A percentile compares a stretch with the other conserved stretches of the same genome.
Conservation (phyloP, 2,888 invertebrate genomes). For the Lasioglossum pauxillum region DNA sequence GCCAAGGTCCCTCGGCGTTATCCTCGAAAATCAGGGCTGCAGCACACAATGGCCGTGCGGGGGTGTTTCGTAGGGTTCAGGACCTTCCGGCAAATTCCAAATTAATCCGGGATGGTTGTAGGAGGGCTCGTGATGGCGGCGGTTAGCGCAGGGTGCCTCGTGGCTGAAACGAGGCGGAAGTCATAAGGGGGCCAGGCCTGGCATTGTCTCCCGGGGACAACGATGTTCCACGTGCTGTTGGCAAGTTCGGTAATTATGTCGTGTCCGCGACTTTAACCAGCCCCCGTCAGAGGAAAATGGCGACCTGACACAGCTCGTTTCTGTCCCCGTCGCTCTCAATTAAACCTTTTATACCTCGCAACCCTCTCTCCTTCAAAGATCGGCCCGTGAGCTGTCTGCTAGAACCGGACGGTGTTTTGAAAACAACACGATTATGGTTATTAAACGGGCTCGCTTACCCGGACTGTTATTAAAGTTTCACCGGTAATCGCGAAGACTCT, state of each 20-base stretch:
- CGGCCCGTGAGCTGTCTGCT: constrained; percentile 5
- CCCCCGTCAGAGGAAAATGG: constrained; percentile 69
- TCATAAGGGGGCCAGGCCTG: constrained; percentile 61
- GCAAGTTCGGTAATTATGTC: constrained; percentile 75
- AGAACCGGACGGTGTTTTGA: constrained; percentile 26
- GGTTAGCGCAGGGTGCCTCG: background rate
- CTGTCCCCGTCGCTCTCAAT: constrained; percentile 59
- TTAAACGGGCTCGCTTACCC: constrained; percentile 18
- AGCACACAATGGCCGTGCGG: background rate
- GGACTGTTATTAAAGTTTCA: constrained; percentile 34
- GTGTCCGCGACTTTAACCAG: constrained; percentile 68
- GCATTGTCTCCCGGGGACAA: constrained; percentile 61
- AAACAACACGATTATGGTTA: constrained; percentile 47
- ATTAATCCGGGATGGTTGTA: constrained; percentile 55
- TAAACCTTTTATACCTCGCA: constrained; percentile 61
- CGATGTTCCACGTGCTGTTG: constrained; percentile 63
- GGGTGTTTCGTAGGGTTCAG: constrained; percentile 2
- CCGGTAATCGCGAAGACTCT: background rate
- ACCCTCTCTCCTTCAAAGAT: constrained; percentile 1
- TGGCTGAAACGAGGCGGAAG: constrained; percentile 62
- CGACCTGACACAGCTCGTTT: constrained; percentile 60
- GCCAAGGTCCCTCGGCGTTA: constrained; percentile 1
- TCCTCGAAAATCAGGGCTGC: background rate
- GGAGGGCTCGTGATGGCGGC: constrained; percentile 20
- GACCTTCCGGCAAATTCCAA: constrained; percentile 26